Percentiles rank a stretch among this genome's conserved stretches.
Conservation (phyloP, 2,888 invertebrate genomes). For the Epistrophe grossulariae region DNA sequence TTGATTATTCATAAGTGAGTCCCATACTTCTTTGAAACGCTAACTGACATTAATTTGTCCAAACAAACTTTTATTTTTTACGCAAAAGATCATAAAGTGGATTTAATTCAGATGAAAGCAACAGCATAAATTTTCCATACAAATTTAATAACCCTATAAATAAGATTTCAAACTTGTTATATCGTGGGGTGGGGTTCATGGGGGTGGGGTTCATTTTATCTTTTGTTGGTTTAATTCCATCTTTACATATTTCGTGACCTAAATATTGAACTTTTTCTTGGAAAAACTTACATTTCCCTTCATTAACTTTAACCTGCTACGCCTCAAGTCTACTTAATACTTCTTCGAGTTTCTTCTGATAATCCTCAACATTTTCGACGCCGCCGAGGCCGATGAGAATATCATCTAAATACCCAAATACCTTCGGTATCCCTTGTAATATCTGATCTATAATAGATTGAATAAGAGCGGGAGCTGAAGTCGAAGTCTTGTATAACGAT, state of each 20-base stretch:
- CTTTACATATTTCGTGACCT: slow-evolving; percentile 50
- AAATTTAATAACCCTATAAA: too few species aligned
- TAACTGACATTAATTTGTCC: slow-evolving; percentile 30
- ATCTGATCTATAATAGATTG: slow-evolving; percentile 70
- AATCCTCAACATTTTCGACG: slow-evolving; percentile 33
- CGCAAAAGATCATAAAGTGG: slow-evolving; percentile 62
- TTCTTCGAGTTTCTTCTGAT: slow-evolving; percentile 50
- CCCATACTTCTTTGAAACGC: slow-evolving; percentile 43
- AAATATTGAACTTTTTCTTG: slow-evolving; percentile 38
- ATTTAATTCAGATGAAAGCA: slow-evolving; percentile 59
- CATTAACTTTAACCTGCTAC: slow-evolving; percentile 51
- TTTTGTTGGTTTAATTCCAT: slow-evolving; percentile 53
- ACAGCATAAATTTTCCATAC: too few species aligned
- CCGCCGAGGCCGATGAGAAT: too few species aligned
- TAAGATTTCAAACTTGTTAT: slow-evolving; percentile 51
- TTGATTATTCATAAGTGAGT: slow-evolving; percentile 8
- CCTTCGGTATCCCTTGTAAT: slow-evolving; percentile 43
- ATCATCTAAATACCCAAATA: too few species aligned
- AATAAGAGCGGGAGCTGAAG: slow-evolving; percentile 29
- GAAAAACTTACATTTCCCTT: slow-evolving; percentile 70
- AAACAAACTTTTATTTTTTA: slow-evolving; percentile 56
- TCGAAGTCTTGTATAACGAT: slow-evolving; percentile 36
- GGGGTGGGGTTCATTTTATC: slow-evolving; percentile 50
- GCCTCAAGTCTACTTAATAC: slow-evolving; percentile 40
- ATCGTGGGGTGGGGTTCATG: slow-evolving; percentile 53